Percentiles rank a stretch among this genome's conserved stretches.
These are phyloP conservation scores for Embiotoca jacksoni DNA, from an alignment of 2,113 vertebrate genomes.

Conservation along the genomic window DNA sequence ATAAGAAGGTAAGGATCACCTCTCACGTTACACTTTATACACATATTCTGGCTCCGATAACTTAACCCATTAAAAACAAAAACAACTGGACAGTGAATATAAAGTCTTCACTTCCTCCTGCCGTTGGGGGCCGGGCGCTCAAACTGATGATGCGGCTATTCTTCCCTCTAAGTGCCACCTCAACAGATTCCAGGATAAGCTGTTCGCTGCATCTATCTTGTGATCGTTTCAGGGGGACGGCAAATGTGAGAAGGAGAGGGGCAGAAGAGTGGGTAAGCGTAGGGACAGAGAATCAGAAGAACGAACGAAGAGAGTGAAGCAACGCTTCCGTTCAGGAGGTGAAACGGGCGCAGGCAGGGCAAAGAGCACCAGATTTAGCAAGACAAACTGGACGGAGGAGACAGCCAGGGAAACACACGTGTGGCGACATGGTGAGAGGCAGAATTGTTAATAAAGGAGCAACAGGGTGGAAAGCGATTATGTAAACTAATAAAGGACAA, in stretches of 20 bases:
- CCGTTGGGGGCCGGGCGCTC: background rate
- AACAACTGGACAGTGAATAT: background rate
- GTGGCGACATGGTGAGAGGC: background rate
- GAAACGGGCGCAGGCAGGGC: no score
- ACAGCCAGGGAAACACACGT: background rate
- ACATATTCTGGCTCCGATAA: background rate
- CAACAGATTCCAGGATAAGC: slow-evolving; percentile 45
- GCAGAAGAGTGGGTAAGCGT: background rate
- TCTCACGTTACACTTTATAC: background rate
- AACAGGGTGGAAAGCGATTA: background rate
- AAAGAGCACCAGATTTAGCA: background rate
- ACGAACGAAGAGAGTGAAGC: background rate
- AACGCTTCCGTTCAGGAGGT: background rate
- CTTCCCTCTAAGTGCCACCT: slow-evolving; percentile 43
- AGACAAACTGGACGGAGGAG: no score
- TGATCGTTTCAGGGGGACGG: background rate
- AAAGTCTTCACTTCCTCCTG: slow-evolving; percentile 17
- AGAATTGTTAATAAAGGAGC: background rate
- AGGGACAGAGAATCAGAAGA: background rate
- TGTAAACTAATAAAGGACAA: background rate
- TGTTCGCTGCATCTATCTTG: background rate
- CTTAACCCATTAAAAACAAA: background rate
- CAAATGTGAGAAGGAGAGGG: background rate
- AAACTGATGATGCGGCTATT: slow-evolving; percentile 59
- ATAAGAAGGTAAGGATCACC: background rate